Conservation (phyloP, 2,113 vertebrate genomes). For the mouse (Mus musculus) region GRCm39 chr17:48229001-48229500, state of each 20-base stretch:
- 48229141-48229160: neutral
- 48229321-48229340: neutral
- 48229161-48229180: neutral
- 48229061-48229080: neutral
- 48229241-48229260: accelerated
- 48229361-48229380: neutral
- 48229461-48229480: no score
- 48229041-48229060: neutral
- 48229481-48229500: no score
- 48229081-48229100: accelerated
- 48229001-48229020: neutral
- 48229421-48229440: neutral
- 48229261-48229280: neutral
- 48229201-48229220: neutral
- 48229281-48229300: neutral
- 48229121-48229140: neutral
- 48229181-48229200: neutral
- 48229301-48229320: neutral
- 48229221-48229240: accelerated
- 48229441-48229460: neutral
- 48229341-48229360: accelerated
- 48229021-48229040: neutral
- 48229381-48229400: neutral
- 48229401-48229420: neutral
- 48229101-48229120: neutral